Evolutionary conservation across 2,797 vertebrate genomes (phyloP).

Genomic region (Sebastes matsubarae): DNA sequence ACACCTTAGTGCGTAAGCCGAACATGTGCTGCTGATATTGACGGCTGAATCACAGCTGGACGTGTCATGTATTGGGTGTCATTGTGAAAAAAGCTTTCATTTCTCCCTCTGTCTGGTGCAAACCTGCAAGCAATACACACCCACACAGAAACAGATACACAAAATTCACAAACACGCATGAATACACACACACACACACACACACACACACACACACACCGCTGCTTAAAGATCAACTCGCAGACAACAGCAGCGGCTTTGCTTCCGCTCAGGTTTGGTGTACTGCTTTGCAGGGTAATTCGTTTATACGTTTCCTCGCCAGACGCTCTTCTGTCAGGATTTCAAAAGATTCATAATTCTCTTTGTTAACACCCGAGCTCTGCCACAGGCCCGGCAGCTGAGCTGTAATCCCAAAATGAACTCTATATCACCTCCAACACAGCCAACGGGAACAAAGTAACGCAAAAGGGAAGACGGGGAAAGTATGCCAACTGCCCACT

Average conservation of each 20-base stretch:
- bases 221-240: background rate
- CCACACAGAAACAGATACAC: constrained; percentile 34
- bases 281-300: constrained; percentile 36
- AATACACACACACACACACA: constrained; percentile 7
- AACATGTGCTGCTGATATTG: constrained; percentile 48
- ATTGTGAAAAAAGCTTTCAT: constrained; percentile 59
- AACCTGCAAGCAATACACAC: constrained; percentile 47
- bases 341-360: constrained; percentile 69
- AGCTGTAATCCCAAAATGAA: constrained; percentile 74
- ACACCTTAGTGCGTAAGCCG: constrained; percentile 7
- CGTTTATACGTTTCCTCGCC: constrained; percentile 11
- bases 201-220: background rate
- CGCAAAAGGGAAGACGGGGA: constrained; percentile 40
- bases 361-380: constrained; percentile 61
- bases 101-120: constrained; percentile 27
- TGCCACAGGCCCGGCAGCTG: constrained; percentile 44
- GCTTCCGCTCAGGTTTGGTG: constrained; percentile 11
- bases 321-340: constrained; percentile 33
- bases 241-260: constrained; percentile 18
- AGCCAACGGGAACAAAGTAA: constrained; percentile 57
- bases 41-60: constrained; percentile 58
- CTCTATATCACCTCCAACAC: constrained; percentile 72
- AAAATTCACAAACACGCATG: background rate
- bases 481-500: constrained; percentile 63
- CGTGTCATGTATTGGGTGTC: constrained; percentile 62